Conservation (phyloP, 2,797 vertebrate genomes). For the Argentina silus region DNA sequence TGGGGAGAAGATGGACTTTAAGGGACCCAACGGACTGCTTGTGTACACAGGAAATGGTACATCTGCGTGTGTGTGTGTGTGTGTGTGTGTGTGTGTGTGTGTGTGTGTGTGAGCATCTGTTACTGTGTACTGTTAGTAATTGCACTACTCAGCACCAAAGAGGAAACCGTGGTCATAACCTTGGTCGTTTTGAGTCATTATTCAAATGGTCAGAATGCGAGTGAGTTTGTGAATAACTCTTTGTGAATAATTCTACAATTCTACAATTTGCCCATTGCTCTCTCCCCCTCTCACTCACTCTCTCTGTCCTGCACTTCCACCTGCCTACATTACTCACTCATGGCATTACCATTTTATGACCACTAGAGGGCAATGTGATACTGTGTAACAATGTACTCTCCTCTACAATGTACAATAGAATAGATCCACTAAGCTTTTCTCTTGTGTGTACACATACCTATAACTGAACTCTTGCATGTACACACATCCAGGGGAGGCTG, state of each 20-base stretch:
- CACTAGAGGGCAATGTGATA: constrained; percentile 62
- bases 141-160: too few species aligned
- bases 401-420: too few species aligned
- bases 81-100: not conserved
- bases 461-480: too few species aligned
- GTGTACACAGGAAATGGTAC: constrained; percentile 83
- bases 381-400: not conserved
- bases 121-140: not conserved
- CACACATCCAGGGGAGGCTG: too few species aligned
- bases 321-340: not conserved
- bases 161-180: too few species aligned
- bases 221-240: not conserved
- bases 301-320: too few species aligned
- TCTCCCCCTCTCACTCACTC: too few species aligned
- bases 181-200: too few species aligned
- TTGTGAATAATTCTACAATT: not conserved
- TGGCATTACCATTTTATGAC: constrained; percentile 9
- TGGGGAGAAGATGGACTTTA: constrained; percentile 86
- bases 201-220: too few species aligned
- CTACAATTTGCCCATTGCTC: not conserved
- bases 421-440: not conserved
- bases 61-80: too few species aligned
- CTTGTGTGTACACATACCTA: too few species aligned
- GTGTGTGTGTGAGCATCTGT: not conserved
- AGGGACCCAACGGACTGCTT: constrained; percentile 88